Conservation (phyloP, 2,888 invertebrate genomes). For the Drosophila picticornis region DNA sequence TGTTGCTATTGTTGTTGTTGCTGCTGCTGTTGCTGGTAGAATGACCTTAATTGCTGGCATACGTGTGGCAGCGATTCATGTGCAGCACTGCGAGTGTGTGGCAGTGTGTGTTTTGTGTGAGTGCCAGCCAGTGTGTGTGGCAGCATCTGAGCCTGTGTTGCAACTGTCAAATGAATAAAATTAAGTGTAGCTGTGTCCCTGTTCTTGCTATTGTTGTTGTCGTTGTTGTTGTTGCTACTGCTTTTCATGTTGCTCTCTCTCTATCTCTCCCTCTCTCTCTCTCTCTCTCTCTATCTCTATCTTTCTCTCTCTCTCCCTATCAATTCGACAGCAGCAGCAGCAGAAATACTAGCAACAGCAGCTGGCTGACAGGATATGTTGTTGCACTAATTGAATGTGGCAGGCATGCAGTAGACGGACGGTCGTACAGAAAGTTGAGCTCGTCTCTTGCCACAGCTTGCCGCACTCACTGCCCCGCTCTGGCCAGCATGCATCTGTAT, state of each 20-base stretch:
- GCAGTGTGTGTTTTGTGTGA: conserved; percentile 29
- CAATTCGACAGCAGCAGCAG: conserved; percentile 26
- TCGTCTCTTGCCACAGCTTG: conserved; percentile 54
- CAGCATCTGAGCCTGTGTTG: conserved; percentile 68
- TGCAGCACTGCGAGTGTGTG: conserved; percentile 34
- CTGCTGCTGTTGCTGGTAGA: conserved; percentile 50
- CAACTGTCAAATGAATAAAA: conserved; percentile 82
- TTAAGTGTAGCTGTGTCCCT: conserved; percentile 78
- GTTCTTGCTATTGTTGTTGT: conserved; percentile 53
- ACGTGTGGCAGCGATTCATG: conserved; percentile 77
- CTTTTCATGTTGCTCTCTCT: conserved; percentile 29
- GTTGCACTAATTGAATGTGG: conserved; percentile 83
- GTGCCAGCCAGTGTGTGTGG: conserved; percentile 51
- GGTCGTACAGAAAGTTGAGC: conserved; percentile 51
- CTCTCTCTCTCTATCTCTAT: no score
- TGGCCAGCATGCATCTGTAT: conserved; percentile 41
- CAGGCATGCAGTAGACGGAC: conserved; percentile 62
- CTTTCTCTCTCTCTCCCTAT: background rate
- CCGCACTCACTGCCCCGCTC: conserved; percentile 41
- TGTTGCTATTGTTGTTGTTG: conserved; percentile 33
- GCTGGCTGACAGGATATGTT: conserved; percentile 80
- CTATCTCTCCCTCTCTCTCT: conserved; percentile 16
- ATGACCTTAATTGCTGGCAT: conserved; percentile 79
- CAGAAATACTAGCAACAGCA: conserved; percentile 51
- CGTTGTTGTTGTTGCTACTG: conserved; percentile 33